These are phyloP conservation scores for Zingel zingel DNA, from an alignment of 2,113 vertebrate species.

Conservation along the genomic window DNA sequence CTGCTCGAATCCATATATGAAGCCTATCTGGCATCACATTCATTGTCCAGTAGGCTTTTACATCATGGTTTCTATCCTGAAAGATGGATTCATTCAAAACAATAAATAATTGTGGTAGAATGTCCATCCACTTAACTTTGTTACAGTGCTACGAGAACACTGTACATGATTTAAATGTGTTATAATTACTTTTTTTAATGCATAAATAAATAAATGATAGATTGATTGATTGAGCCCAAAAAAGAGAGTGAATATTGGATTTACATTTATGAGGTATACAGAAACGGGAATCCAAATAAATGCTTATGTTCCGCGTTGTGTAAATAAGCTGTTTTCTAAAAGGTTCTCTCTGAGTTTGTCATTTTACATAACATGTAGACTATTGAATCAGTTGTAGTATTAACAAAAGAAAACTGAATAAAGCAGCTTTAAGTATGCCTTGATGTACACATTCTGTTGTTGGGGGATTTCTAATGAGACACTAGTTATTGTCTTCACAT, in stretches of 20 bases:
- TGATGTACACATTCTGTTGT: neutral
- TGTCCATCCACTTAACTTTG: neutral
- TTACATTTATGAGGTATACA: no score
- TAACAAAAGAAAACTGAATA: neutral
- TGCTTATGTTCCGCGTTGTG: neutral
- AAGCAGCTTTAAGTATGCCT: neutral
- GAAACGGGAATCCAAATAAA: neutral
- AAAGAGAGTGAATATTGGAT: no score
- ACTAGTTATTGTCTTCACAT: neutral
- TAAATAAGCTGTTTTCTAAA: neutral
- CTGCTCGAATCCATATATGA: neutral
- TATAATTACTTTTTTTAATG: no score
- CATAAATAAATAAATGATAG: no score
- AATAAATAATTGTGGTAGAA: neutral
- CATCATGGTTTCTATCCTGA: neutral
- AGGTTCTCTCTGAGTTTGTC: neutral
- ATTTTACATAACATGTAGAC: neutral
- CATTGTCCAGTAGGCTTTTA: neutral
- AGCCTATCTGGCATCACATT: neutral
- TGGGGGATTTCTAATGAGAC: neutral
- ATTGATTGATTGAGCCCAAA: no score
- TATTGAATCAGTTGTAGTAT: neutral
- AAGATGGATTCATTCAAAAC: neutral
- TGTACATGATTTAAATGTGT: neutral
- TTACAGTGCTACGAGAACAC: neutral